These are phyloP conservation scores for Drosophila teissieri DNA, from an alignment of 1,140 invertebrate species.

Conservation along the genomic window DNA sequence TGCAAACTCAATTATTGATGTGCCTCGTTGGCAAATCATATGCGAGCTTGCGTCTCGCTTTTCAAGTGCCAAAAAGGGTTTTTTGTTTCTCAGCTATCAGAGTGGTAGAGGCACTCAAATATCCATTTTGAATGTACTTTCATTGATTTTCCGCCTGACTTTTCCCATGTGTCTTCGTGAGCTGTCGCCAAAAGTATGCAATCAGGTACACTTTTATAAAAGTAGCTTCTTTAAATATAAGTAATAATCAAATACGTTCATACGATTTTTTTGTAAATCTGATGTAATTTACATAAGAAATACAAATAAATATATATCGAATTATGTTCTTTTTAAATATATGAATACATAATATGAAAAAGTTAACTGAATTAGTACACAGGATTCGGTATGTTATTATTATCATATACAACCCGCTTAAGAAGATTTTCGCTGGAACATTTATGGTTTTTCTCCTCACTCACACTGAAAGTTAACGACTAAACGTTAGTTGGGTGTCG, in stretches of 20 bases:
- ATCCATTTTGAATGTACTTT: slow-evolving; percentile 37
- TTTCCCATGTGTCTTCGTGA: not conserved
- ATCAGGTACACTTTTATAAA: too few species aligned
- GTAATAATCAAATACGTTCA: too few species aligned
- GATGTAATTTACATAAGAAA: too few species aligned
- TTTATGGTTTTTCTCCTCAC: not conserved
- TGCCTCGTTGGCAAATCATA: slow-evolving; percentile 31
- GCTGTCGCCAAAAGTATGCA: not conserved
- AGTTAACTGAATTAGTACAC: too few species aligned
- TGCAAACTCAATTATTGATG: slow-evolving; percentile 48
- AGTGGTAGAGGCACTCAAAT: not conserved
- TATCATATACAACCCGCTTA: not conserved
- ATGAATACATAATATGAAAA: too few species aligned
- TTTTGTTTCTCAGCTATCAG: not conserved
- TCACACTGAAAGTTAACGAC: slow-evolving; percentile 64
- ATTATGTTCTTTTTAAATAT: too few species aligned
- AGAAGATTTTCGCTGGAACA: not conserved
- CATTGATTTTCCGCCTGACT: slow-evolving; percentile 51
- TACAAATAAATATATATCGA: too few species aligned
- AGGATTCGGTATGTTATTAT: too few species aligned
- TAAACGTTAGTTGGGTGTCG: slow-evolving; percentile 58
- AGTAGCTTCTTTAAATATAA: too few species aligned
- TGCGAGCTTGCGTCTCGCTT: slow-evolving; percentile 3
- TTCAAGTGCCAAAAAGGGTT: slow-evolving; percentile 8
- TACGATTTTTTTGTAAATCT: too few species aligned